phyloP scores from a whole-genome alignment of 2,888 invertebrate genomes.

The Lissonota sp. region DNA sequence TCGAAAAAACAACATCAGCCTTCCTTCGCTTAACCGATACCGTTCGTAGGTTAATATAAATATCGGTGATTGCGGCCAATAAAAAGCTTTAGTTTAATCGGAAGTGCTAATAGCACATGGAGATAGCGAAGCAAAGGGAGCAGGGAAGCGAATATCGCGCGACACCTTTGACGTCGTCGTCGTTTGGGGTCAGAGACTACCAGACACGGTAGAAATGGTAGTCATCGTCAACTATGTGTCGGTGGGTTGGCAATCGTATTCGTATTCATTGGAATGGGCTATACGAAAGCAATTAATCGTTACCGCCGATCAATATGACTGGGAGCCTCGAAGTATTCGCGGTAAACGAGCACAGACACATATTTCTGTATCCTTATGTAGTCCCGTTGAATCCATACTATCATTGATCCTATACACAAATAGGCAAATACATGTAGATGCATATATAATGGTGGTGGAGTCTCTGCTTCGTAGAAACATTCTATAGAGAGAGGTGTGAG shows the following conservation, averaged over 20 bases:
- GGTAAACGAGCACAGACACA: constrained; percentile 16
- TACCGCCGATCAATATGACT: constrained; percentile 56
- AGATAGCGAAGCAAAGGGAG: constrained; percentile 1
- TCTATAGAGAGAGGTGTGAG: constrained; percentile 47
- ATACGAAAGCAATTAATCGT: constrained; percentile 75
- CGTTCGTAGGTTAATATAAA: too few relatives aligned
- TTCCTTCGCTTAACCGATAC: too few relatives aligned
- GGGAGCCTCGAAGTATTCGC: constrained; percentile 46
- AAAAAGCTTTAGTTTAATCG: too few relatives aligned
- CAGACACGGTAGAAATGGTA: constrained; percentile 3
- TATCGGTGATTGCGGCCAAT: constrained; percentile 29
- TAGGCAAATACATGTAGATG: constrained; percentile 3
- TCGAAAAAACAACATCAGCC: too few relatives aligned
- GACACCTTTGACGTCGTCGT: constrained; percentile 56
- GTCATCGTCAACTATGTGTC: constrained; percentile 6
- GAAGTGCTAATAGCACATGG: too few relatives aligned
- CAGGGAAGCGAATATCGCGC: constrained; percentile 17
- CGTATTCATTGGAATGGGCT: constrained; percentile 60
- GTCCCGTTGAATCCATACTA: constrained; percentile 5
- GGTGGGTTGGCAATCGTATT: constrained; percentile 36
- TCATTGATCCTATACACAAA: constrained; percentile 42
- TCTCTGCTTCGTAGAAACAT: constrained; percentile 22
- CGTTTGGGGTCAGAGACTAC: constrained; percentile 36
- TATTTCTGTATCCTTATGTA: constrained; percentile 12
- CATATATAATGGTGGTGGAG: constrained; percentile 4